Evolutionary conservation across 2,888 invertebrate genomes (phyloP).

Genomic region (Marasmarcha lunaedactyla): DNA sequence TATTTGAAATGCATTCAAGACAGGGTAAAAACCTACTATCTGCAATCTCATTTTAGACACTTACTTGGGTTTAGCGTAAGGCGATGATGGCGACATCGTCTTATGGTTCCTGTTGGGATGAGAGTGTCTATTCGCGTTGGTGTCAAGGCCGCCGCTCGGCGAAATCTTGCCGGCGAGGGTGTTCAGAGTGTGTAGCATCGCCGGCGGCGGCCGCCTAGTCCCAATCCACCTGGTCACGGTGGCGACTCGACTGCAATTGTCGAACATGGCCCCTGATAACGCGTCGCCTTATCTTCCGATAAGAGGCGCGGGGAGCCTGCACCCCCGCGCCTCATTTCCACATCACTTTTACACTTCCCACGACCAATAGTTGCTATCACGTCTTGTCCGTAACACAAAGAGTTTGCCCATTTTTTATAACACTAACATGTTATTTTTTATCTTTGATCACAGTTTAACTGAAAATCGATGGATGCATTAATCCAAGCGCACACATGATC

Average conservation of each 20-base stretch:
- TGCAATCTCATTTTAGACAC: too few relatives aligned
- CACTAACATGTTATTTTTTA: slow-evolving; percentile 17
- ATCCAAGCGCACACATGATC: slow-evolving; percentile 7
- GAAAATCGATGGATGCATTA: background rate
- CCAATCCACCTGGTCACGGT: slow-evolving; percentile 62
- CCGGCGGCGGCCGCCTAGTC: slow-evolving; percentile 74
- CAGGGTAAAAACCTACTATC: too few relatives aligned
- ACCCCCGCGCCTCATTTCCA: slow-evolving; percentile 65
- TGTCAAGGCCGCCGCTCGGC: slow-evolving; percentile 79
- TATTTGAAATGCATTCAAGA: too few relatives aligned
- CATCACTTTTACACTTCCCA: slow-evolving; percentile 36
- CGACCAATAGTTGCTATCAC: slow-evolving; percentile 1
- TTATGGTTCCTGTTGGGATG: slow-evolving; percentile 66
- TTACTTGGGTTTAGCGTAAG: slow-evolving; percentile 66
- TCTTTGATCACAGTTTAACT: slow-evolving; percentile 17
- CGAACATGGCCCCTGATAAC: slow-evolving; percentile 38
- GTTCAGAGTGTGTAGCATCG: slow-evolving; percentile 89
- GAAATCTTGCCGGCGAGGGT: slow-evolving; percentile 91
- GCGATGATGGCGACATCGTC: slow-evolving; percentile 48
- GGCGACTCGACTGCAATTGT: slow-evolving; percentile 49
- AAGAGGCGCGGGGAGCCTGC: slow-evolving; percentile 64
- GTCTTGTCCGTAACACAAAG: slow-evolving; percentile 10
- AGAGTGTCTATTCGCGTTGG: slow-evolving; percentile 76
- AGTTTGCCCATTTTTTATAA: slow-evolving; percentile 43
- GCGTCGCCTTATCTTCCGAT: slow-evolving; percentile 37